Percentiles rank a stretch among this genome's conserved stretches.
Conservation (phyloP, 2,888 invertebrate species). For the Timandra comae region DNA sequence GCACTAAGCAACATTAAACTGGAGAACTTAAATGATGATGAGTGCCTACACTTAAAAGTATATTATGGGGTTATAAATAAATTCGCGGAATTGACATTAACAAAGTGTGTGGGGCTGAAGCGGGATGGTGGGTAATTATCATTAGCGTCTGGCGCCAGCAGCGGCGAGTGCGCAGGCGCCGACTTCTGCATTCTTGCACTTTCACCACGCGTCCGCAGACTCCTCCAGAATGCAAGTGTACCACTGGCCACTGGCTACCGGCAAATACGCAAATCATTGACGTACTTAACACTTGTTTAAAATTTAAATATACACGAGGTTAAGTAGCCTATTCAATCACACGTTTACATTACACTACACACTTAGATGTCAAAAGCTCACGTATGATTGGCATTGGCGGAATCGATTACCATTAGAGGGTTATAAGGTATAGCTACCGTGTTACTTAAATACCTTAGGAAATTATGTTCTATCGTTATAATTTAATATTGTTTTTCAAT, state of each 20-base stretch:
- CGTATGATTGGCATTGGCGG: slow-evolving; percentile 7
- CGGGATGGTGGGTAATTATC: slow-evolving; percentile 32
- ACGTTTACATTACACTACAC: slow-evolving; percentile 13
- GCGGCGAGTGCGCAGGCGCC: slow-evolving; percentile 20
- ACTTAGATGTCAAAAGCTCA: slow-evolving; percentile 1
- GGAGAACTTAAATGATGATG: too few species aligned
- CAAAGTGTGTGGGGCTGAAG: slow-evolving; percentile 33
- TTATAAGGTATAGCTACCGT: too few species aligned
- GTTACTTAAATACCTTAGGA: too few species aligned
- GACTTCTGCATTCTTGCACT: slow-evolving; percentile 53
- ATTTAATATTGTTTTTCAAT: too few species aligned
- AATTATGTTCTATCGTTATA: too few species aligned
- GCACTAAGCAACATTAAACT: too few species aligned
- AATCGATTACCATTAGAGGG: slow-evolving; percentile 2
- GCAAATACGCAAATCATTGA: slow-evolving; percentile 40
- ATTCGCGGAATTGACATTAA: slow-evolving; percentile 18
- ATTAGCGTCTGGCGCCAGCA: slow-evolving; percentile 29
- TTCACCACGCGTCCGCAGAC: slow-evolving; percentile 41
- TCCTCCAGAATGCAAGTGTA: slow-evolving; percentile 22
- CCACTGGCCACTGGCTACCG: slow-evolving; percentile 23
- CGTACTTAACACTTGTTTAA: slow-evolving; percentile 25
- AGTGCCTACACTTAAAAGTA: too few species aligned
- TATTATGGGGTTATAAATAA: slow-evolving; percentile 11
- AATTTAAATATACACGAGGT: slow-evolving; percentile 13
- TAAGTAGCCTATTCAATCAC: slow-evolving; percentile 20